Evolutionary conservation across 2,113 vertebrate genomes (phyloP), one percentile per base, ranked within the genome.

Genomic region (Ceratotherium simum): DNA sequence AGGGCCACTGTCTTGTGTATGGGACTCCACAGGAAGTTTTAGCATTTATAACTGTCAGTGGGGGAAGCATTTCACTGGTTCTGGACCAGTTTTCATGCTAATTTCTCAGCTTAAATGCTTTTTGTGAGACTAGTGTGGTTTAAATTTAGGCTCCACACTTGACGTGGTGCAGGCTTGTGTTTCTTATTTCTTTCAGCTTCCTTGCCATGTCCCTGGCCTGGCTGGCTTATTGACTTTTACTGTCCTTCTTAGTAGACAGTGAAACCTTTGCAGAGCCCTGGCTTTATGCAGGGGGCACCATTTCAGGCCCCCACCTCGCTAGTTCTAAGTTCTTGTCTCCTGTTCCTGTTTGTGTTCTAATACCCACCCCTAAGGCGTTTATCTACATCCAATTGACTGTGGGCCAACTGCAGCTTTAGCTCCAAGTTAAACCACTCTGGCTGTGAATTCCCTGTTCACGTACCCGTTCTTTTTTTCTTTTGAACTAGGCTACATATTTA

Each of bases 121-220:
- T 90, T n/a, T 87, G 13, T 25, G n/a, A 90, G 89, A 89, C 21
- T 70, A 3, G 3, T 2, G 6, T 11, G 75, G 56, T 94, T 96
- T 95, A 94, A 90, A 94, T 88, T 81, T 75, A 84, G 87, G 56
- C 10, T 72, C 36, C 36, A 56, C 39, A 42, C 54, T 92, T 33
- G 39, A 70, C 13, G 21, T 46, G 82, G 23, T 69, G 5, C n/a
- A 54, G 84, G 76, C 54, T 20, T 69, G 46, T 46, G 72, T 31
- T 82, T 84, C 76, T 91, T 42, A 18, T 60, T 94, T 92, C 87
- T 51, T 90, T 62, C 56, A 3, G 86, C 80, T 93, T 84, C 54
- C 65, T 69, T 75, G 88, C 60, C 78, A 51, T 21, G 7, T n/a
- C 39, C 60, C 67, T 58, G 70, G 76, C 62, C 69, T 72, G n/a